Conservation (phyloP, 2,797 vertebrate genomes). For the Sebastes cheni region DNA sequence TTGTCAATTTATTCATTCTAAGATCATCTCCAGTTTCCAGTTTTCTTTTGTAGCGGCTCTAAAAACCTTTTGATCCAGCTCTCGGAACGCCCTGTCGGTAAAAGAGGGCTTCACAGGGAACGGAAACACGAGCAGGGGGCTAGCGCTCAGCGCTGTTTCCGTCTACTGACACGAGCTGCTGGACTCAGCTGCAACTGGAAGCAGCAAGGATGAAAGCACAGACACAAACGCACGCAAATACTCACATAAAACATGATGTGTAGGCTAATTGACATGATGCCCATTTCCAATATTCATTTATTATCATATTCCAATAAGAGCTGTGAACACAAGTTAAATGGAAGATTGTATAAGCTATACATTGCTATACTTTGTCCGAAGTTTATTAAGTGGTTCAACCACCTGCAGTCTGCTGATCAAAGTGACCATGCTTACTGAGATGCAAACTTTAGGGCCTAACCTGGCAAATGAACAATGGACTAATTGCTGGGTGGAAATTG, state of each 20-base stretch:
- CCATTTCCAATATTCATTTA: background rate
- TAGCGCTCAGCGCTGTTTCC: constrained; percentile 56
- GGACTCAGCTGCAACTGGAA: background rate
- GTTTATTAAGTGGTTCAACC: background rate
- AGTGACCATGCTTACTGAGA: constrained; percentile 28
- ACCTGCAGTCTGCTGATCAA: constrained; percentile 50
- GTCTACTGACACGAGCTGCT: constrained; percentile 64
- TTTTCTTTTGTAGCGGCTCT: constrained; percentile 90
- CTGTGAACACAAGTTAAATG: background rate
- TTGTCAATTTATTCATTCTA: constrained; percentile 87
- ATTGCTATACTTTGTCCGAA: background rate
- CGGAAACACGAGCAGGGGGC: constrained; percentile 87
- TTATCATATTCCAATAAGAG: background rate
- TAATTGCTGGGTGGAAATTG: constrained; percentile 54
- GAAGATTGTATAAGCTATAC: background rate
- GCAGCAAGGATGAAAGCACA: background rate
- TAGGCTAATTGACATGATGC: background rate
- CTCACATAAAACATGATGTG: background rate
- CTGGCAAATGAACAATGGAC: constrained; percentile 39
- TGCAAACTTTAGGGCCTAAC: constrained; percentile 22
- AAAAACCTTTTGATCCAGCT: constrained; percentile 92
- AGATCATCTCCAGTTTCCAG: constrained; percentile 92
- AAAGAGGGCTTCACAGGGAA: constrained; percentile 90
- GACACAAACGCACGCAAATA: background rate
- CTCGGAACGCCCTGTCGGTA: constrained; percentile 91